Evolutionary conservation across 2,888 invertebrate species (phyloP).

Genomic region (Xanthia icteritia): DNA sequence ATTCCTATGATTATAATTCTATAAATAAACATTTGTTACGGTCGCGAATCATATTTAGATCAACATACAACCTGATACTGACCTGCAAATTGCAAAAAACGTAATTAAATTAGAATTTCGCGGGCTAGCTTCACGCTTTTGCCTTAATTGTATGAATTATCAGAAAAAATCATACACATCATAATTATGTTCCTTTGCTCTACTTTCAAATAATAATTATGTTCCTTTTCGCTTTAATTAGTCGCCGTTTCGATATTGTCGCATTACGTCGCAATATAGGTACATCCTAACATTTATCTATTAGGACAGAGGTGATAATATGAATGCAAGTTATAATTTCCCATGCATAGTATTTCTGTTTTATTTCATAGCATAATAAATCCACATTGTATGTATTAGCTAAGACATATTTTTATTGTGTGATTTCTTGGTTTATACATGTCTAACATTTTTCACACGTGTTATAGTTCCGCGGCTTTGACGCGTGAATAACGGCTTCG

Average conservation of each 20-base stretch:
- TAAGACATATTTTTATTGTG: background rate
- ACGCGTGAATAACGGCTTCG: background rate
- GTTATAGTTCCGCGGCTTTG: background rate
- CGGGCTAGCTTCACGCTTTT: too few relatives aligned
- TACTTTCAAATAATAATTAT: too few relatives aligned
- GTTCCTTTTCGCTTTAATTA: background rate
- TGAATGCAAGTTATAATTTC: background rate
- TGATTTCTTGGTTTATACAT: background rate
- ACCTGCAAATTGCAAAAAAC: too few relatives aligned
- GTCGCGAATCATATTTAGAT: too few relatives aligned
- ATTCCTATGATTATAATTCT: too few relatives aligned
- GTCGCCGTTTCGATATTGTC: background rate
- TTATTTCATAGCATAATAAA: conserved; percentile 1
- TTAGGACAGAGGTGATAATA: background rate
- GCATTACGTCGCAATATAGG: background rate
- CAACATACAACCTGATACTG: too few relatives aligned
- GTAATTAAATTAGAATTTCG: too few relatives aligned
- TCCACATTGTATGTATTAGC: background rate
- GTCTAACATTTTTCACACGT: background rate
- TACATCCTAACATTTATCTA: conserved; percentile 2
- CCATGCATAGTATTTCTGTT: conserved; percentile 1
- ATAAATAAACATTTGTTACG: too few relatives aligned
- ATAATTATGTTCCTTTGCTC: too few relatives aligned
- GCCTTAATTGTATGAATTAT: too few relatives aligned
- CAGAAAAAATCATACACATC: too few relatives aligned